Conservation (phyloP, 2,888 invertebrate species). For the Thera obeliscata region DNA sequence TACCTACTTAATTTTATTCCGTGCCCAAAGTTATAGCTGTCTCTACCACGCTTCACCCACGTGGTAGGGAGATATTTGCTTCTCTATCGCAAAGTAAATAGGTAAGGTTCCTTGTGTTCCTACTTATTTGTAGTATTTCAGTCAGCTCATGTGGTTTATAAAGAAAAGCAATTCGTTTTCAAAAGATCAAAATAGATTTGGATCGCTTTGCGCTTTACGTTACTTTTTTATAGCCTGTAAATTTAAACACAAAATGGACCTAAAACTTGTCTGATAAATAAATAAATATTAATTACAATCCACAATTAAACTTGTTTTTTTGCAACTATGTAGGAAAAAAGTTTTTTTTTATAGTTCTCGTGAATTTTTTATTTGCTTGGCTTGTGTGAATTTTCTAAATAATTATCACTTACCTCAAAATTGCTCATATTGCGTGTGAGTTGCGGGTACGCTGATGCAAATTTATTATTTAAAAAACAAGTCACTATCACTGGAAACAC, state of each 20-base stretch:
- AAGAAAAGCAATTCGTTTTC: background rate
- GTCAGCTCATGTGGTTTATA: too few relatives aligned
- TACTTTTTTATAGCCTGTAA: too few relatives aligned
- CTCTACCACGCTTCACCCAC: background rate
- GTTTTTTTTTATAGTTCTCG: background rate
- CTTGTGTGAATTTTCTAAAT: background rate
- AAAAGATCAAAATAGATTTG: background rate
- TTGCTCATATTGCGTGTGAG: constrained; percentile 36
- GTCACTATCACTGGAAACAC: constrained; percentile 48
- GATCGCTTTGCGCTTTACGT: background rate
- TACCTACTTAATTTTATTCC: too few relatives aligned
- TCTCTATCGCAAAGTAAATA: background rate
- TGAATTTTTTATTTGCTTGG: background rate
- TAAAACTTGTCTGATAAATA: too few relatives aligned
- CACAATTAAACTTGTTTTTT: background rate
- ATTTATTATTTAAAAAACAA: constrained; percentile 28
- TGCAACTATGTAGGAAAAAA: background rate
- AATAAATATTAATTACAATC: too few relatives aligned
- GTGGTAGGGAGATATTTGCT: background rate
- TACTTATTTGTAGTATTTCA: too few relatives aligned
- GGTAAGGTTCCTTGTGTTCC: too few relatives aligned
- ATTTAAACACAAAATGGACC: too few relatives aligned
- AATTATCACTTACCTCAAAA: constrained; percentile 34
- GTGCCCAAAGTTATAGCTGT: background rate
- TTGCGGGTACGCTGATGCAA: background rate